Evolutionary conservation across 2,888 invertebrate genomes (phyloP).

Genomic region (Lumbricus terrestris): DNA sequence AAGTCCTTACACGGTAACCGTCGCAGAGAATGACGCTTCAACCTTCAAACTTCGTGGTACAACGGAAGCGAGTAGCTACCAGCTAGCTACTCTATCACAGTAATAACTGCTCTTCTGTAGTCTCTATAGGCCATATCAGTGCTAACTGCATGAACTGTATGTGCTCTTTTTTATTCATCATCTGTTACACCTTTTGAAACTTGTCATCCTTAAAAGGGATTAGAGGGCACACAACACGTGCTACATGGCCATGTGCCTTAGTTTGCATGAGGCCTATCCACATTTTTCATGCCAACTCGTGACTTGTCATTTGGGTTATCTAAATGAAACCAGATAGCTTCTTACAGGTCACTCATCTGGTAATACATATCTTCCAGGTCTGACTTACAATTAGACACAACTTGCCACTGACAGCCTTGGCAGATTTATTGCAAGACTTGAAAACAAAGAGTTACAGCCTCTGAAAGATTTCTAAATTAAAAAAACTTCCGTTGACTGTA

Average conservation of each 20-base stretch:
- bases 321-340: neutral
- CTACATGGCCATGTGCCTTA: neutral
- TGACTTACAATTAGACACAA: too few species aligned
- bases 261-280: neutral
- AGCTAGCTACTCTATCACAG: too few species aligned
- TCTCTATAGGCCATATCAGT: neutral
- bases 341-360: neutral
- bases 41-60: too few species aligned
- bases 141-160: neutral
- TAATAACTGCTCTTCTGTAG: neutral
- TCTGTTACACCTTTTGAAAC: neutral
- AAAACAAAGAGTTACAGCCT: neutral
- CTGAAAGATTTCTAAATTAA: neutral
- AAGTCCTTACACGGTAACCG: too few species aligned
- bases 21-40: too few species aligned
- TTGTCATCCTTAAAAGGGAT: neutral
- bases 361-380: neutral
- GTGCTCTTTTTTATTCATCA: neutral
- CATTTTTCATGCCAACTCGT: neutral
- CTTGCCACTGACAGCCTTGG: too few species aligned
- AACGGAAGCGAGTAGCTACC: too few species aligned
- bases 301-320: neutral
- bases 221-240: neutral
- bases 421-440: neutral
- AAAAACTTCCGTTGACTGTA: too few species aligned